Evolutionary conservation across 2,888 invertebrate genomes (phyloP).

Genomic region (Stomorhina lunata): DNA sequence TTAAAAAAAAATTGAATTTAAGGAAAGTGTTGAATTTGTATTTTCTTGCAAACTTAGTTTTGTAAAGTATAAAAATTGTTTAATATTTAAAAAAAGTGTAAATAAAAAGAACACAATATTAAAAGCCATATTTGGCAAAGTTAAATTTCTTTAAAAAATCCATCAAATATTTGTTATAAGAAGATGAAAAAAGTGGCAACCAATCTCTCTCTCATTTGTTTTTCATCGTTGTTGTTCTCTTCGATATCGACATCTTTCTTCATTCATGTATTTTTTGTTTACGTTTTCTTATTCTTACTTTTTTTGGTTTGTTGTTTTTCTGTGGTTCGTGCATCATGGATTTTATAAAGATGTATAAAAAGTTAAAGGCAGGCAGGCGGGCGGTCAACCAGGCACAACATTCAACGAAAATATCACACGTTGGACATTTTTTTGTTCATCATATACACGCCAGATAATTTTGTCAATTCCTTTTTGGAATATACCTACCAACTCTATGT

Average conservation of each 20-base stretch:
- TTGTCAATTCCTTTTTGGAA: conserved; percentile 27
- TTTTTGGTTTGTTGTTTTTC: conserved; percentile 33
- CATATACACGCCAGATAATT: conserved; percentile 4
- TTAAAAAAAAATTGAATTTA: conserved; percentile 32
- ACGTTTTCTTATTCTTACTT: conserved; percentile 42
- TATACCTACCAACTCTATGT: neutral
- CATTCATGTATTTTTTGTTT: conserved; percentile 39
- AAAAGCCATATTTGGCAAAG: neutral
- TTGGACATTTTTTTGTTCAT: neutral
- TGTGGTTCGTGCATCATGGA: conserved; percentile 14
- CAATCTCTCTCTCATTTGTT: conserved; percentile 1
- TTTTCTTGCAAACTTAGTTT: conserved; percentile 20
- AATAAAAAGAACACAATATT: neutral
- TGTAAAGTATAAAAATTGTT: neutral
- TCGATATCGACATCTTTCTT: neutral
- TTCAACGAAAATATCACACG: conserved; percentile 4
- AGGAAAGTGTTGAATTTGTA: conserved; percentile 49
- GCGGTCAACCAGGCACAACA: conserved; percentile 2
- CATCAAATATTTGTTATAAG: neutral
- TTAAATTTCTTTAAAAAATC: neutral
- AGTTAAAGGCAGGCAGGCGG: neutral
- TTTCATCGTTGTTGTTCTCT: too few relatives aligned
- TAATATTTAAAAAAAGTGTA: neutral
- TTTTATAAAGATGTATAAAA: too few relatives aligned
- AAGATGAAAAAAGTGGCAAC: conserved; percentile 18